Percentiles rank a stretch among this genome's conserved stretches.
These are phyloP conservation scores for Semotilus atromaculatus DNA, from an alignment of 2,797 vertebrate genomes.

Conservation along the genomic window DNA sequence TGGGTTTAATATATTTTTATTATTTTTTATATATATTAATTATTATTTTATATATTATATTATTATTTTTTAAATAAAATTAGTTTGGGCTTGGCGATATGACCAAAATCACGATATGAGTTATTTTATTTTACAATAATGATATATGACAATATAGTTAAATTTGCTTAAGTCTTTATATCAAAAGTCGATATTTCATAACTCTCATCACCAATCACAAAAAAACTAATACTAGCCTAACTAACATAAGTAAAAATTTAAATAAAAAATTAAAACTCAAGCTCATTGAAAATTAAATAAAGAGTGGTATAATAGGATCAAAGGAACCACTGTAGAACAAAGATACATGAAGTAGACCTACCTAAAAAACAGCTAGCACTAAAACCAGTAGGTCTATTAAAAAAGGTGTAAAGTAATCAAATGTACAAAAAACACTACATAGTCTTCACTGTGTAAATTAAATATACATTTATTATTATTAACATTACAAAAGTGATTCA, in stretches of 20 bases:
- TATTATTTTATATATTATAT: no score
- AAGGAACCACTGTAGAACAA: neutral
- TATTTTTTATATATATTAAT: no score
- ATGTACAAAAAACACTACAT: neutral
- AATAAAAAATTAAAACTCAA: neutral
- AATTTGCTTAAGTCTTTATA: neutral
- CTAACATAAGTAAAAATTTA: neutral
- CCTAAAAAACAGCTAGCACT: neutral
- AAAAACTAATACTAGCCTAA: neutral
- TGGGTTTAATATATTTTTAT: neutral
- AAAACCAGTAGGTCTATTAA: neutral
- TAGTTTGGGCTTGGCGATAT: neutral
- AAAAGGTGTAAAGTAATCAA: neutral
- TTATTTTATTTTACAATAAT: neutral
- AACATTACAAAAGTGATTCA: neutral
- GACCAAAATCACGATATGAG: neutral
- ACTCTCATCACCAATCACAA: neutral
- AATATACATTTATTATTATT: neutral
- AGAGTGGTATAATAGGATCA: neutral
- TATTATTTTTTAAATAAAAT: neutral
- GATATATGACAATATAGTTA: neutral
- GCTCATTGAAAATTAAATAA: neutral
- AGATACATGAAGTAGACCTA: neutral
- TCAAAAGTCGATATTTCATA: neutral
- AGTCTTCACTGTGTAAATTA: neutral